Percentiles rank a stretch among this genome's conserved stretches.
phyloP scores from a whole-genome alignment of 1,140 invertebrate genomes.

The Oscheius sp. region DNA sequence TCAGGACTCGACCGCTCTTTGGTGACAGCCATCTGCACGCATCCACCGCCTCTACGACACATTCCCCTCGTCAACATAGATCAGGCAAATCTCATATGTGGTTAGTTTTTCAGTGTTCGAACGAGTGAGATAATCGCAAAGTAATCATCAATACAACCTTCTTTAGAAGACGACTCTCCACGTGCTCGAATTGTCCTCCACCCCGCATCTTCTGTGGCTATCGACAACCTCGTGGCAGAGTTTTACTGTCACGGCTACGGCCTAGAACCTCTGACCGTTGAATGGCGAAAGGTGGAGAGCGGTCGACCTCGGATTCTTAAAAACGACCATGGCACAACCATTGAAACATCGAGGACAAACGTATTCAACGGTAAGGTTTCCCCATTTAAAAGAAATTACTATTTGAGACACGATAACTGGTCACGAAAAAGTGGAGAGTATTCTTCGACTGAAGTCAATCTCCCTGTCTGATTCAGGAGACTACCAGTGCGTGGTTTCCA shows the following conservation, averaged over 20 bases:
- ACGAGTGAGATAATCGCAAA: not conserved
- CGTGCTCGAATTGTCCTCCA: conserved; percentile 23
- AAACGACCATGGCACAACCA: not conserved
- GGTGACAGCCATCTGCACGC: conserved; percentile 14
- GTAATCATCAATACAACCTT: not conserved
- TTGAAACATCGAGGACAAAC: not conserved
- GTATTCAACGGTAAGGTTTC: not conserved
- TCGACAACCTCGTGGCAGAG: not conserved
- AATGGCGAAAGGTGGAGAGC: not conserved
- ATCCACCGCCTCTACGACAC: conserved; percentile 18
- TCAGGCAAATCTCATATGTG: conserved; percentile 15
- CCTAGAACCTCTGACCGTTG: conserved; percentile 12
- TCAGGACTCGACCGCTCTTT: not conserved
- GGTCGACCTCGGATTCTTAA: not conserved
- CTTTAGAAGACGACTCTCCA: conserved; percentile 21
- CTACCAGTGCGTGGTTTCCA: not conserved
- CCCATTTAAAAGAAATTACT: not conserved
- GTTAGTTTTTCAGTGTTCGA: not conserved
- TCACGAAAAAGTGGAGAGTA: not conserved
- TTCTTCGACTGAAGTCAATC: not conserved
- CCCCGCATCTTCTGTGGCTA: conserved; percentile 3
- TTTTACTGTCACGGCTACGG: not conserved
- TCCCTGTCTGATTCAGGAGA: not conserved
- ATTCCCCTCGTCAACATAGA: conserved; percentile 16
- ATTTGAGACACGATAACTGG: not conserved